phyloP scores from a whole-genome alignment of 2,797 vertebrate genomes.

The Poliocrania exsul region DNA sequence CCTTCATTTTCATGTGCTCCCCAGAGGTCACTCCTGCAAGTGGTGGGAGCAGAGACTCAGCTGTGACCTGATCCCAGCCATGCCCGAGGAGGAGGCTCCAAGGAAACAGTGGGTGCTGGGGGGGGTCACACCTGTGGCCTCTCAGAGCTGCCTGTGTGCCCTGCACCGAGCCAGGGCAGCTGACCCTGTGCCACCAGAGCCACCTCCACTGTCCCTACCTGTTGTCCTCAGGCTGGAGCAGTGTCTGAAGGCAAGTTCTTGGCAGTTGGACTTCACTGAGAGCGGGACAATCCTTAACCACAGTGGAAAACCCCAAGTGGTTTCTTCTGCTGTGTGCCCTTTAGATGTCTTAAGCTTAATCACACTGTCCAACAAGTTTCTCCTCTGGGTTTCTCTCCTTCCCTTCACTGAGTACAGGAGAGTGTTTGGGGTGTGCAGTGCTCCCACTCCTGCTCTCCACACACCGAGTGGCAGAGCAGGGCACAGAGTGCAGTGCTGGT shows the following conservation, averaged over 20 bases:
- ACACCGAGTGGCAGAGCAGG: accelerated
- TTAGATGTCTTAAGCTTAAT: background rate
- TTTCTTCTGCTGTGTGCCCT: background rate
- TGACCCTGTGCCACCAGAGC: background rate
- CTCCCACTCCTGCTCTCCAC: accelerated
- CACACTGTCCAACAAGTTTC: background rate
- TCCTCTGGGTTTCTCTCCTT: background rate
- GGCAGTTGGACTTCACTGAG: background rate
- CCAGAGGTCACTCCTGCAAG: background rate
- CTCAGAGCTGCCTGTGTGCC: background rate
- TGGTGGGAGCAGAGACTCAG: background rate
- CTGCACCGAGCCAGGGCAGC: background rate
- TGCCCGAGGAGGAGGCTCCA: background rate
- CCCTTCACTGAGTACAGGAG: background rate
- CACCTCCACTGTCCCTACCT: background rate
- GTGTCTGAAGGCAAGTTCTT: background rate
- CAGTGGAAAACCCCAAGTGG: accelerated
- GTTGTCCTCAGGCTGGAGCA: accelerated
- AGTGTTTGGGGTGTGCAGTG: background rate
- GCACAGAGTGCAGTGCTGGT: accelerated
- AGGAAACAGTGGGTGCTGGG: background rate
- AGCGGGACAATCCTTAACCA: background rate
- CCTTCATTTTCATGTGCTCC: background rate
- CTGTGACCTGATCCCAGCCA: background rate
- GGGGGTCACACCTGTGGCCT: accelerated